A percentile compares a stretch with the other conserved stretches of the same genome.
phyloP scores from a whole-genome alignment of 2,797 vertebrate genomes.

The Chaetodon trifasciatus region DNA sequence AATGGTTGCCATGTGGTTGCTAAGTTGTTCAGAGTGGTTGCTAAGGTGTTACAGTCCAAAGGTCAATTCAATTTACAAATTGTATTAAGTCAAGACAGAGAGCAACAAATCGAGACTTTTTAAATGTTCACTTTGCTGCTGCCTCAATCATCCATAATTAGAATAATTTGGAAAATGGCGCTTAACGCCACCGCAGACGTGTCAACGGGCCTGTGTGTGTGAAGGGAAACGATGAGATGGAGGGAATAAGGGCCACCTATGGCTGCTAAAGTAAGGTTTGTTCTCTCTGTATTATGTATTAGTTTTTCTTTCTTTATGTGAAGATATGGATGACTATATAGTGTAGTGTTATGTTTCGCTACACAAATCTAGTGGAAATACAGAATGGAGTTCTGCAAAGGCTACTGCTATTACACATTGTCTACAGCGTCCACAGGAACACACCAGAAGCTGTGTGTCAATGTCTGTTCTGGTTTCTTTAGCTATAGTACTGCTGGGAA shows the following conservation, averaged over 20 bases:
- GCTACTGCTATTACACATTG: not conserved
- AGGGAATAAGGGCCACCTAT: not conserved
- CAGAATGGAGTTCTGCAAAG: not conserved
- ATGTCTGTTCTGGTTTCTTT: not conserved
- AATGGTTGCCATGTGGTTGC: not conserved
- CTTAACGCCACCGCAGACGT: not conserved
- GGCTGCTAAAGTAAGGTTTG: not conserved
- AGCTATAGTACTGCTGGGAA: not conserved
- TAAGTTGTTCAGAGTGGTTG: not conserved
- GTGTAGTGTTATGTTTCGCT: not conserved
- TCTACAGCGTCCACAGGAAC: not conserved
- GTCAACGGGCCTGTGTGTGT: not conserved
- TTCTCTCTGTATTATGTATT: not conserved
- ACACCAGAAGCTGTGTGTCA: not conserved
- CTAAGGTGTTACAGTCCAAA: not conserved
- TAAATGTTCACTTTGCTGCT: not conserved
- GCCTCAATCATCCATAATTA: not conserved
- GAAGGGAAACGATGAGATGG: not conserved
- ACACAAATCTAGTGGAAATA: not conserved
- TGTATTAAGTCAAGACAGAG: not conserved
- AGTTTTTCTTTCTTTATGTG: not conserved
- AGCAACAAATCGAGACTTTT: not conserved
- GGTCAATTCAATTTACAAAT: not conserved
- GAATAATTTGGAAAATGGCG: not conserved
- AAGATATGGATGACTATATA: no score